phyloP scores from a whole-genome alignment of 2,113 vertebrate species.

The Dicerorhinus sumatrensis region DNA sequence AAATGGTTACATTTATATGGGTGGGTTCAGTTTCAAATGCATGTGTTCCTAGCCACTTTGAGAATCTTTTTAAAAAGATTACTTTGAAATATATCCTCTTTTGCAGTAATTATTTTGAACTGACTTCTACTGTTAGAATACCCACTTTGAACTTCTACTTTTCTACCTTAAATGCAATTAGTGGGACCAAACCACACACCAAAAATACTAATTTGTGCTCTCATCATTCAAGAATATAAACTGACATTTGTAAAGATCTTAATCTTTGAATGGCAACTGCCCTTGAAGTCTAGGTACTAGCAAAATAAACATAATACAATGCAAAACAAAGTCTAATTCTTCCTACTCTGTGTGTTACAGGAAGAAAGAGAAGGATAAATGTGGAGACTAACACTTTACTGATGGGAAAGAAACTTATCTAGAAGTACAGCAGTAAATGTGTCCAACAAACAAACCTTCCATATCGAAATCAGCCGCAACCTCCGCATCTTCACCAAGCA shows the following conservation, averaged over 20 bases:
- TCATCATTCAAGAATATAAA: neutral
- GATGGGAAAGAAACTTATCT: neutral
- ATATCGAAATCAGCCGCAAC: slow-evolving; percentile 96
- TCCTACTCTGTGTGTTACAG: neutral
- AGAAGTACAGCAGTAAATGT: slow-evolving; percentile 3
- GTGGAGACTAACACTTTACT: neutral
- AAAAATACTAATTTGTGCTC: neutral
- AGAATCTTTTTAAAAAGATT: neutral
- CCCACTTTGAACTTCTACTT: neutral
- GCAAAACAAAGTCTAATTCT: neutral
- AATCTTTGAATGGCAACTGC: neutral
- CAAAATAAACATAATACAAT: neutral
- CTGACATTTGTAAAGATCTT: neutral
- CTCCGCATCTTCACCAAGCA: slow-evolving; percentile 96
- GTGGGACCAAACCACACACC: neutral
- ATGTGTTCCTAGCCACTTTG: neutral
- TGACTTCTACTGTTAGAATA: neutral
- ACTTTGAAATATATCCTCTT: neutral
- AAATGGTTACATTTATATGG: neutral
- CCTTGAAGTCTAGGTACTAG: neutral
- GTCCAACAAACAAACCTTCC: slow-evolving; percentile 91
- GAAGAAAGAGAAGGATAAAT: neutral
- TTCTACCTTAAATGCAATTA: neutral
- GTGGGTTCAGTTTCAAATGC: neutral
- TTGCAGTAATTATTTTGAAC: neutral